A percentile compares a stretch with the other conserved stretches of the same genome.
phyloP scores from a whole-genome alignment of 2,113 vertebrate species.

The Petroica traversi region DNA sequence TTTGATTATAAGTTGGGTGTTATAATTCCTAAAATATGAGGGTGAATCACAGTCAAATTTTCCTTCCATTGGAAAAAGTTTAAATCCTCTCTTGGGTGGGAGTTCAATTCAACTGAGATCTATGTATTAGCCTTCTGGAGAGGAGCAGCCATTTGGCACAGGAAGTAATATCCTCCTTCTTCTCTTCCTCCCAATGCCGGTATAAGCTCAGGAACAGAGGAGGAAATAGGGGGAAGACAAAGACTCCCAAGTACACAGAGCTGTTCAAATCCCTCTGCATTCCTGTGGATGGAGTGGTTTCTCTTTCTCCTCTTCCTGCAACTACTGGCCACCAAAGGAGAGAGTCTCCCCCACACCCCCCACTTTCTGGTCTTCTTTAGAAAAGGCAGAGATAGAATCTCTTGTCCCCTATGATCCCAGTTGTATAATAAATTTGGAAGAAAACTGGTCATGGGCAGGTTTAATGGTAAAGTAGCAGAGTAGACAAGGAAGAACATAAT shows the following conservation, averaged over 20 bases:
- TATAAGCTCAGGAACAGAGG: not conserved
- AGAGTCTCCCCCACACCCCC: not conserved
- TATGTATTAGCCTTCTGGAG: not conserved
- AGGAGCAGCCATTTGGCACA: not conserved
- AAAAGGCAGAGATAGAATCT: not conserved
- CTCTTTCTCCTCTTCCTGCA: not conserved
- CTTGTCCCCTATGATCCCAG: not conserved
- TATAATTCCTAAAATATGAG: not conserved
- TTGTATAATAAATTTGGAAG: not conserved
- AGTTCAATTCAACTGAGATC: not conserved
- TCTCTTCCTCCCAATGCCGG: not conserved
- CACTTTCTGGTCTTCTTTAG: not conserved
- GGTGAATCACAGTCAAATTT: not conserved
- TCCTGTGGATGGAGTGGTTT: not conserved
- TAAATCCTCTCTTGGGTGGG: not conserved
- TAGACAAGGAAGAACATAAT: not conserved
- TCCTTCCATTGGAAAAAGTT: not conserved
- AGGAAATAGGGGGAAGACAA: not conserved
- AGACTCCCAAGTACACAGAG: not conserved
- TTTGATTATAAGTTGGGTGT: not conserved
- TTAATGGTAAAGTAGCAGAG: not conserved
- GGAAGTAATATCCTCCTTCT: not conserved
- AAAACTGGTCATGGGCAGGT: not conserved
- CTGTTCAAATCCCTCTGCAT: not conserved
- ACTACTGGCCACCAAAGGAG: not conserved